Percentiles rank a stretch among this genome's conserved stretches.
phyloP scores from a whole-genome alignment of 2,113 vertebrate genomes.

The Chauna torquata region DNA sequence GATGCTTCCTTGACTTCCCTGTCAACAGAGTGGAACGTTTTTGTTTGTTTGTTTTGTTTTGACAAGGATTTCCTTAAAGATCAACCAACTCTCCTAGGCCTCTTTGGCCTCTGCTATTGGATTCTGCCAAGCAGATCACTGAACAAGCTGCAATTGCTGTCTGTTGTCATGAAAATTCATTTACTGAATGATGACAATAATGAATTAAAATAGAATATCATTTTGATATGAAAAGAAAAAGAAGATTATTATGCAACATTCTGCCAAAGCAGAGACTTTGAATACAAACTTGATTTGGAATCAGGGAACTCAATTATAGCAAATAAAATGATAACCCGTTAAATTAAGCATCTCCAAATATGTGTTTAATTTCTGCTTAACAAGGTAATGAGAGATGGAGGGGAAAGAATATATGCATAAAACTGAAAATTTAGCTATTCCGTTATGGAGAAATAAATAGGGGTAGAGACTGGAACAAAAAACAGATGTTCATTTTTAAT shows the following conservation, averaged over 20 bases:
- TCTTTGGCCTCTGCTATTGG: neutral
- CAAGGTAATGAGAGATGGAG: neutral
- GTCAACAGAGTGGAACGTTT: fast-evolving
- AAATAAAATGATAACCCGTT: constrained; percentile 4
- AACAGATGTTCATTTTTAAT: neutral
- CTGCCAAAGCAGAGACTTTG: neutral
- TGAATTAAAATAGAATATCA: neutral
- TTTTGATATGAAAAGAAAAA: neutral
- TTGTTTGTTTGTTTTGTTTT: neutral
- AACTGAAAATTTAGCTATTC: neutral
- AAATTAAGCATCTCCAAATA: constrained; percentile 22
- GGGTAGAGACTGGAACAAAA: neutral
- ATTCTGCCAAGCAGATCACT: neutral
- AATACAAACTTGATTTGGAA: neutral
- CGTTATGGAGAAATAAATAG: neutral
- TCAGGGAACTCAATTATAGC: neutral
- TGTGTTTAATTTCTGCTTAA: constrained; percentile 33
- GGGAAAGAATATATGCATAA: neutral
- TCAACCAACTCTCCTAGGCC: neutral
- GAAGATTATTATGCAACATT: neutral
- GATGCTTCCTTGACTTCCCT: neutral
- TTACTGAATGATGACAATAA: neutral
- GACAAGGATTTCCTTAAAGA: neutral
- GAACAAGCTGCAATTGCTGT: neutral
- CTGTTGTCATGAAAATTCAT: neutral